These are phyloP conservation scores for Phoebastria nigripes DNA, from an alignment of 2,797 vertebrate species.

Conservation along the genomic window DNA sequence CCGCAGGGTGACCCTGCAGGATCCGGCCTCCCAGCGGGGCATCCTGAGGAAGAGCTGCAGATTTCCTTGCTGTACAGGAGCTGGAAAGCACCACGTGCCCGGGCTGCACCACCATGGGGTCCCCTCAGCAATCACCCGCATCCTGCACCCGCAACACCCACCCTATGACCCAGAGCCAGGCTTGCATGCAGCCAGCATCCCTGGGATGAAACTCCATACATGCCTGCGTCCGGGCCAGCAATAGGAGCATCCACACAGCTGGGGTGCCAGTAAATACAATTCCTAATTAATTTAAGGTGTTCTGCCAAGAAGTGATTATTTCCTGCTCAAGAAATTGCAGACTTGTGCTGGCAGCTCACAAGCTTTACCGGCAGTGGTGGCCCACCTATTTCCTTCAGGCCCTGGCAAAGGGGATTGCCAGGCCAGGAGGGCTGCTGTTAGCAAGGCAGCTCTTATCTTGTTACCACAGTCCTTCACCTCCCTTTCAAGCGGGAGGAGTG, in stretches of 20 bases:
- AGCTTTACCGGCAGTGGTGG: not conserved
- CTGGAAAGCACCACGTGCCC: rapidly evolving
- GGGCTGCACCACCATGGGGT: rapidly evolving
- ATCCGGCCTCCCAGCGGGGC: not conserved
- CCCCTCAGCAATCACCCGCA: rapidly evolving
- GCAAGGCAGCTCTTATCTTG: not conserved
- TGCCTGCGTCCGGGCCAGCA: rapidly evolving
- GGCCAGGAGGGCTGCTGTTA: not conserved
- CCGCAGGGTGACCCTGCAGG: not conserved
- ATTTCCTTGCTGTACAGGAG: rapidly evolving
- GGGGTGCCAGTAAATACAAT: not conserved
- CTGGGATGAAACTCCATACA: rapidly evolving
- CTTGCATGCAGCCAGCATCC: rapidly evolving
- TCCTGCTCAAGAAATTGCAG: not conserved
- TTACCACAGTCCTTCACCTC: not conserved
- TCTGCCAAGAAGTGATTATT: not conserved
- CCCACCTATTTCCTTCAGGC: not conserved
- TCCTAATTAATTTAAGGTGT: not conserved
- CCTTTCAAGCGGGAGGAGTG: not conserved
- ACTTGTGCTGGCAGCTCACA: rapidly evolving
- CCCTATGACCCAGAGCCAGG: rapidly evolving
- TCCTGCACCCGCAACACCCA: not conserved
- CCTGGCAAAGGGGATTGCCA: not conserved
- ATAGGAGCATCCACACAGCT: rapidly evolving
- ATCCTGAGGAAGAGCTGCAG: rapidly evolving